Conservation (phyloP, 2,888 invertebrate genomes). For the Harmothoe impar region DNA sequence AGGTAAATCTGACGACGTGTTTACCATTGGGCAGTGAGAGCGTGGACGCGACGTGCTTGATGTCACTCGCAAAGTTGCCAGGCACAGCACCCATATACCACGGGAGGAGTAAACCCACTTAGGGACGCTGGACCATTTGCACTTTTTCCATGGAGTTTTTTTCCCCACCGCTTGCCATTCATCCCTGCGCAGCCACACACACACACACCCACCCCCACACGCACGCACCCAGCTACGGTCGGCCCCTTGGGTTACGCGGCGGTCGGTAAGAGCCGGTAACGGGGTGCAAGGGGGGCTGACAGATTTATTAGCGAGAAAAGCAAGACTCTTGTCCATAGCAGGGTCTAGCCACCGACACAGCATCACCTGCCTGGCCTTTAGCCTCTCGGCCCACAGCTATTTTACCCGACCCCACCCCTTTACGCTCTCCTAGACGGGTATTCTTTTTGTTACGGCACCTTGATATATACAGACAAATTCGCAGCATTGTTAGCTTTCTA, state of each 20-base stretch:
- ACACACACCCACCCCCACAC: background rate
- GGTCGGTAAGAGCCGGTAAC: conserved; percentile 49
- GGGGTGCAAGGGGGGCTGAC: background rate
- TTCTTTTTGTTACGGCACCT: conserved; percentile 49
- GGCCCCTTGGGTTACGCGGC: background rate
- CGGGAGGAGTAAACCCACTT: background rate
- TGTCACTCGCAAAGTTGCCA: conserved; percentile 13
- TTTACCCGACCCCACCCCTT: conserved; percentile 28
- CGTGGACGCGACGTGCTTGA: conserved; percentile 27
- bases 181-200: background rate
- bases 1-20: background rate
- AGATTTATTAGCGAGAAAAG: conserved; percentile 57
- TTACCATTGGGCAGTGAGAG: background rate
- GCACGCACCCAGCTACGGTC: background rate
- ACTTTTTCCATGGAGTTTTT: background rate
- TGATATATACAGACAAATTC: conserved; percentile 48
- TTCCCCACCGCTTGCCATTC: background rate
- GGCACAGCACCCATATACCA: background rate
- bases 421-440: conserved; percentile 27
- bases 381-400: conserved; percentile 51
- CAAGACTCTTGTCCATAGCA: conserved; percentile 47
- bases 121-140: background rate
- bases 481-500: conserved; percentile 36
- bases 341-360: background rate
- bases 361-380: conserved; percentile 61